Percentiles rank a stretch among this genome's conserved stretches.
phyloP scores from a whole-genome alignment of 2,113 vertebrate species.

The Balaenoptera acutorostrata region DNA sequence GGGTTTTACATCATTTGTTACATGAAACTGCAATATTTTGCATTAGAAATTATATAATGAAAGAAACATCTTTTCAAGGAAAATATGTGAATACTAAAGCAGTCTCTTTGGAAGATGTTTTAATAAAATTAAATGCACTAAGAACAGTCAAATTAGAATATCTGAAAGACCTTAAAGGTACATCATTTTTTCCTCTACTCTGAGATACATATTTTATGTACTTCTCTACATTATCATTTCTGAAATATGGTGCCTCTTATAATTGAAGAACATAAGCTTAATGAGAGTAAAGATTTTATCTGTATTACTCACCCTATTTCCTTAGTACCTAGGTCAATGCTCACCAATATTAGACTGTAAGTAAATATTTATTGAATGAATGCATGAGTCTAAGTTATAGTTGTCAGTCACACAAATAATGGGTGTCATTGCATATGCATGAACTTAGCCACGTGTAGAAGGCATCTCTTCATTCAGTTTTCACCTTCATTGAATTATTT shows the following conservation, averaged over 20 bases:
- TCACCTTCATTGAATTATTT: not conserved
- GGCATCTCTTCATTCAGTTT: not conserved
- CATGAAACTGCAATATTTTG: not conserved
- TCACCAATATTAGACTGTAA: not conserved
- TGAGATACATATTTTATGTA: not conserved
- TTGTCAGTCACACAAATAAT: not conserved
- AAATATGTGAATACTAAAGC: not conserved
- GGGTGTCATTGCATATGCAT: not conserved
- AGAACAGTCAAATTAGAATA: not conserved
- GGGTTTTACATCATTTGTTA: not conserved
- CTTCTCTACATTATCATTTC: not conserved
- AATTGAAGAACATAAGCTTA: not conserved
- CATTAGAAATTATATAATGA: not conserved
- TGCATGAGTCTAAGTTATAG: not conserved
- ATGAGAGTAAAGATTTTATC: not conserved
- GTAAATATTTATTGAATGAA: not conserved
- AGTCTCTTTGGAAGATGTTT: not conserved
- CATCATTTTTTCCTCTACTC: not conserved
- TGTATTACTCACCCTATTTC: not conserved
- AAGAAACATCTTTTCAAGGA: not conserved
- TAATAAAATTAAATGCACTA: not conserved
- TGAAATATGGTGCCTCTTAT: not conserved
- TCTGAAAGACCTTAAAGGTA: not conserved
- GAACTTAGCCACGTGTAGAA: not conserved
- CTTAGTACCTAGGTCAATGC: not conserved